These are phyloP conservation scores for Scarus forsteni DNA, from an alignment of 2,797 vertebrate species.

Conservation along the genomic window DNA sequence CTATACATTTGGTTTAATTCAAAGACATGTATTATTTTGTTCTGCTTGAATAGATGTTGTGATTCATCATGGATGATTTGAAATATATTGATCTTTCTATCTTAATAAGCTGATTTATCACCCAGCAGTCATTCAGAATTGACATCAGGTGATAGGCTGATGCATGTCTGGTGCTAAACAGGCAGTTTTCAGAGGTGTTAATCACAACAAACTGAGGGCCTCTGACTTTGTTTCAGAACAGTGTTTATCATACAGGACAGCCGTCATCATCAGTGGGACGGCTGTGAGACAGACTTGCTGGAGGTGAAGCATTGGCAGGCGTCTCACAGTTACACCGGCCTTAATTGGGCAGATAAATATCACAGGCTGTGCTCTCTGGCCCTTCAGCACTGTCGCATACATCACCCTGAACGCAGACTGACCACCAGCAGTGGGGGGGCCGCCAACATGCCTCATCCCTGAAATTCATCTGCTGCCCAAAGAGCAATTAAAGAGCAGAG, in stretches of 20 bases:
- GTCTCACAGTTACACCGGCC: conserved; percentile 67
- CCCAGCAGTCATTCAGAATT: conserved; percentile 7
- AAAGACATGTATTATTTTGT: too few relatives aligned
- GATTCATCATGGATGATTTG: too few relatives aligned
- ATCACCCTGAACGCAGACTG: conserved; percentile 67
- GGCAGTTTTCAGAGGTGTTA: conserved; percentile 63
- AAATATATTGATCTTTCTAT: too few relatives aligned
- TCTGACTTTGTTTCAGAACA: conserved; percentile 48
- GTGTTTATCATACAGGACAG: conserved; percentile 62
- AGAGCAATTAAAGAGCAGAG: conserved; percentile 67
- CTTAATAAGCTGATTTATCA: too few relatives aligned
- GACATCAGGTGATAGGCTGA: conserved; percentile 28
- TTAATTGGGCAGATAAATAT: conserved; percentile 86
- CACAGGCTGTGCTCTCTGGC: conserved; percentile 62
- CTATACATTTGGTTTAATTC: too few relatives aligned
- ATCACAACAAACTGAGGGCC: conserved; percentile 61
- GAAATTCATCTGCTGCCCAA: conserved; percentile 66
- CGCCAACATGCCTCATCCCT: conserved; percentile 48
- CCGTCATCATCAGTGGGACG: conserved; percentile 56
- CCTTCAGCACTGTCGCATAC: conserved; percentile 64
- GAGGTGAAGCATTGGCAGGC: conserved; percentile 61
- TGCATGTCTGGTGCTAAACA: conserved; percentile 60
- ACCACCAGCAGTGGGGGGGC: conserved; percentile 65
- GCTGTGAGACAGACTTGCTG: conserved; percentile 63
- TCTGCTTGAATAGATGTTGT: too few relatives aligned